A percentile compares a stretch with the other conserved stretches of the same genome.
Conservation (phyloP, 2,113 vertebrate species). For the Canis aureus region DNA sequence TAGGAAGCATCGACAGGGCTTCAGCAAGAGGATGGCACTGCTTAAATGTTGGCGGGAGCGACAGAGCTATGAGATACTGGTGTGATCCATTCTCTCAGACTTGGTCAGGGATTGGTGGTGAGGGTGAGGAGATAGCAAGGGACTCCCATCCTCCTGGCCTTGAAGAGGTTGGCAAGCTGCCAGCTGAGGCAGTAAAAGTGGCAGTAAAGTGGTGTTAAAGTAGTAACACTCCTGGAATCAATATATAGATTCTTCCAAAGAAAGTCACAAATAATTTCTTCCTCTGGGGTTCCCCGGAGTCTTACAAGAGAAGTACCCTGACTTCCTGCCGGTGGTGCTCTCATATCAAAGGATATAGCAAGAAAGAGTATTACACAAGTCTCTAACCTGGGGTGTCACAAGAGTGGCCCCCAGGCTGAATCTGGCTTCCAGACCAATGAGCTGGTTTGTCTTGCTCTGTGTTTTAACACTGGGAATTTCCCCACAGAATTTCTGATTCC, state of each 20-base stretch:
- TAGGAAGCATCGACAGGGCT: not conserved
- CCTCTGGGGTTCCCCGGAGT: constrained; percentile 2
- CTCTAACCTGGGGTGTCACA: not conserved
- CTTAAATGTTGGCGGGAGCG: too few relatives aligned
- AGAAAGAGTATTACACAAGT: not conserved
- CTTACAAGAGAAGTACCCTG: not conserved
- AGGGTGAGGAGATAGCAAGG: fast-evolving
- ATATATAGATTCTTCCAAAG: constrained; percentile 51
- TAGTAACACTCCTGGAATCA: not conserved
- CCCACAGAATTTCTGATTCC: not conserved
- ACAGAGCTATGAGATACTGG: not conserved
- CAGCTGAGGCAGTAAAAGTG: not conserved
- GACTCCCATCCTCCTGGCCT: not conserved
- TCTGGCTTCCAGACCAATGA: not conserved
- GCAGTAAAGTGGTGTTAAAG: not conserved
- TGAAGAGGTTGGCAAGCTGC: not conserved
- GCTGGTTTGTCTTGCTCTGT: not conserved
- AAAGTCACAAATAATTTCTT: constrained; percentile 53
- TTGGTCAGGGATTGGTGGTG: too few relatives aligned
- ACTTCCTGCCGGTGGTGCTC: not conserved
- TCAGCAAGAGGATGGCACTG: not conserved
- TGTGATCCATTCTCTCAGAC: not conserved
- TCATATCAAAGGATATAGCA: not conserved
- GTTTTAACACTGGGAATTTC: not conserved
- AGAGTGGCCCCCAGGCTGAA: not conserved